Percentiles rank a stretch among this genome's conserved stretches.
Evolutionary conservation across 1,140 invertebrate genomes (phyloP).

Genomic region (Drosophila tristis): DNA sequence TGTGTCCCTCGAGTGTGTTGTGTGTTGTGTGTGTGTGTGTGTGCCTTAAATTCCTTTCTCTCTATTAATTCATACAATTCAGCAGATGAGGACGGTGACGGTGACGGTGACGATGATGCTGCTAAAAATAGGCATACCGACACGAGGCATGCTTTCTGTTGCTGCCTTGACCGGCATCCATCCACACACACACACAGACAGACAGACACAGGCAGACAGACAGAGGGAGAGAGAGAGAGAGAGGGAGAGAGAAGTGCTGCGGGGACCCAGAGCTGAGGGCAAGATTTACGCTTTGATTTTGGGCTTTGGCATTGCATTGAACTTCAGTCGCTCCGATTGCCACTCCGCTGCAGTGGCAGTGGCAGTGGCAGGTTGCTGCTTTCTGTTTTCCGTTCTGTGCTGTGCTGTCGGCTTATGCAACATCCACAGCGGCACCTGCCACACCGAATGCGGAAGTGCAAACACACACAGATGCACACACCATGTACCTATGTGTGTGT

Average conservation of each 20-base stretch:
- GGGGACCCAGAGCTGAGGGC: slow-evolving; percentile 9
- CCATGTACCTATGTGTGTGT: not conserved
- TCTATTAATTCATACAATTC: slow-evolving; percentile 50
- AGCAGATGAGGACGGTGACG: slow-evolving; percentile 1
- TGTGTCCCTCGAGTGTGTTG: not conserved
- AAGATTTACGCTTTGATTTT: slow-evolving; percentile 53
- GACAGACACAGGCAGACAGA: not conserved
- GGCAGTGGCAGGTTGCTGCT: slow-evolving; percentile 9
- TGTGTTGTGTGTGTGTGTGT: slow-evolving; percentile 7
- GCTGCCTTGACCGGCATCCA: slow-evolving; percentile 70
- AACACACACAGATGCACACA: not conserved
- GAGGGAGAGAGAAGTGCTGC: too few relatives aligned
- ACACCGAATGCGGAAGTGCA: slow-evolving; percentile 56
- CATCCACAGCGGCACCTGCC: slow-evolving; percentile 6
- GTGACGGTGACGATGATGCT: slow-evolving; percentile 25
- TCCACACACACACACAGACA: slow-evolving; percentile 25
- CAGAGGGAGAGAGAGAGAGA: not conserved
- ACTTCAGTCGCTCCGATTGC: slow-evolving; percentile 43
- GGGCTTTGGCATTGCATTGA: slow-evolving; percentile 60
- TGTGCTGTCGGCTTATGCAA: slow-evolving; percentile 46
- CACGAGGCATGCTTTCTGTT: slow-evolving; percentile 5
- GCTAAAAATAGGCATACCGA: slow-evolving; percentile 42
- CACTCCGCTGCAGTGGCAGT: slow-evolving; percentile 12
- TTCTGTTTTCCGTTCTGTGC: not conserved
- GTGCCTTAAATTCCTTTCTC: slow-evolving; percentile 37